A percentile compares a stretch with the other conserved stretches of the same genome.
Evolutionary conservation across 1,140 invertebrate species (phyloP).

Genomic region (Tetragnatha versicolor): DNA sequence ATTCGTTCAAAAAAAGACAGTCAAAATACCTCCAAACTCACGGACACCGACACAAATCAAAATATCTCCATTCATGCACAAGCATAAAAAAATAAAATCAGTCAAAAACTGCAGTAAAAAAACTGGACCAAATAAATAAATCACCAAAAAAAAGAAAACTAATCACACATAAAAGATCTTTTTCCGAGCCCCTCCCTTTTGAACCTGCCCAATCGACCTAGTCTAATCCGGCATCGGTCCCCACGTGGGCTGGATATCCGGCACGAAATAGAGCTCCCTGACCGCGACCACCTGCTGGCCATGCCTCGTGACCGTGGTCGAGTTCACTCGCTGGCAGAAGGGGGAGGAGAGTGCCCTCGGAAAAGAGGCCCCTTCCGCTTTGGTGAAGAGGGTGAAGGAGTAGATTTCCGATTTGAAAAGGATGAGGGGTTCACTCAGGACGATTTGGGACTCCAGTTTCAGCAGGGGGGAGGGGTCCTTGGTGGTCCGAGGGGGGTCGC

Average conservation of each 20-base stretch:
- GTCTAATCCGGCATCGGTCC: too few species aligned
- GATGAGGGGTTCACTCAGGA: constrained; percentile 24
- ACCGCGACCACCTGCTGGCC: constrained; percentile 13
- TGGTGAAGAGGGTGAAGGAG: background rate
- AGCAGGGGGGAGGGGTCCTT: constrained; percentile 5
- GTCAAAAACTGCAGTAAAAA: too few species aligned
- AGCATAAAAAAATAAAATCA: too few species aligned
- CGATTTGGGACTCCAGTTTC: background rate
- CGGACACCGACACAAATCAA: too few species aligned
- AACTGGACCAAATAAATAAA: too few species aligned
- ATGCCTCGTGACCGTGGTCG: background rate
- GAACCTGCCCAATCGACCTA: too few species aligned
- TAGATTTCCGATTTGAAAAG: constrained; percentile 13
- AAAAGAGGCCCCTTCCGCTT: background rate
- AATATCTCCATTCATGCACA: too few species aligned
- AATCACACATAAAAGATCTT: too few species aligned
- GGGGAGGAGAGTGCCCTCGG: background rate
- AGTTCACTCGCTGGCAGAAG: background rate
- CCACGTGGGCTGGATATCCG: constrained; percentile 14
- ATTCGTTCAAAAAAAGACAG: too few species aligned
- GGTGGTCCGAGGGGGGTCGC: background rate
- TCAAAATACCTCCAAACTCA: too few species aligned
- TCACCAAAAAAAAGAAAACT: too few species aligned
- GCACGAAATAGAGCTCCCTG: background rate
- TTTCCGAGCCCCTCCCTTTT: too few species aligned